Conservation (phyloP, 2,113 vertebrate species). For the Emydura subglobosa region DNA sequence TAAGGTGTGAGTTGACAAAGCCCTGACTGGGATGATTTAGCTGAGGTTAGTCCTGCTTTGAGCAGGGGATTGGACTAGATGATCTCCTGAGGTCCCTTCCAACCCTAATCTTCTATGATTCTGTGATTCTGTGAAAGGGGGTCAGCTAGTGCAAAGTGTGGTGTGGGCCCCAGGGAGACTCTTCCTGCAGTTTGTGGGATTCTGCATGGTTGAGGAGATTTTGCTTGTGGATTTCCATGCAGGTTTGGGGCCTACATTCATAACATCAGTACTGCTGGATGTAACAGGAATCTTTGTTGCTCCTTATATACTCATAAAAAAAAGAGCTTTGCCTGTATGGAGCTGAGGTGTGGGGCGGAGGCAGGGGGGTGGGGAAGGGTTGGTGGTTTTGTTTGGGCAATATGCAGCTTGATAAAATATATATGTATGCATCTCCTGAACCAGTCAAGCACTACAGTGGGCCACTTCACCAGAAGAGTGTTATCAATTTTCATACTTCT, state of each 20-base stretch:
- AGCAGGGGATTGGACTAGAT: no score
- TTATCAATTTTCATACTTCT: not conserved
- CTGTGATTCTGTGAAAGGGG: not conserved
- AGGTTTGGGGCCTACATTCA: not conserved
- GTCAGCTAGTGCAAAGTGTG: not conserved
- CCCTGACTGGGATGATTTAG: no score
- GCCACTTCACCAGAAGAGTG: not conserved
- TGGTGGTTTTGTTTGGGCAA: not conserved
- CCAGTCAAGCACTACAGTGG: not conserved
- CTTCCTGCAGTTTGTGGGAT: not conserved
- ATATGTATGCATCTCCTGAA: accelerated
- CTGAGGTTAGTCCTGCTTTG: no score
- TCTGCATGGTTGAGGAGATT: not conserved
- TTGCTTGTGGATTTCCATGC: not conserved
- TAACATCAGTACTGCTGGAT: not conserved
- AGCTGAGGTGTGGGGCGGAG: no score
- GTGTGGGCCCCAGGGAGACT: not conserved
- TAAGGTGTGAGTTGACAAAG: no score
- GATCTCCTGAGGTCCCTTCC: no score
- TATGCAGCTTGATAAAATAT: not conserved
- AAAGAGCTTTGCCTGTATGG: not conserved
- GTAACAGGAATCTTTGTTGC: not conserved
- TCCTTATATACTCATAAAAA: not conserved
- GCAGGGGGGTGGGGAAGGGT: not conserved
- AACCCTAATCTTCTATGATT: no score